phyloP scores from a whole-genome alignment of 2,888 invertebrate genomes.

The Nemotelus nigrinus region DNA sequence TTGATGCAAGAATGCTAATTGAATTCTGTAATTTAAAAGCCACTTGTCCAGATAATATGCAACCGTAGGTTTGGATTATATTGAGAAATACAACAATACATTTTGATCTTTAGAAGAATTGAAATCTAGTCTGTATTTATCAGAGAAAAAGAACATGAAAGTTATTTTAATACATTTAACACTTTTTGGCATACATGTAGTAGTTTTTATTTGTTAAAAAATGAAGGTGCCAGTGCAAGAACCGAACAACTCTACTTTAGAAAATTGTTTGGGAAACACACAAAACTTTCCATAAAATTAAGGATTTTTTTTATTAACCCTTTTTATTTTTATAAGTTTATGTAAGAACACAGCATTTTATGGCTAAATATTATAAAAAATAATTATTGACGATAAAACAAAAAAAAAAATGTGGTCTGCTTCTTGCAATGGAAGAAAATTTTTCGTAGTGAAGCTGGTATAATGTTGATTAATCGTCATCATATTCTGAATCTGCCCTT shows the following conservation, averaged over 20 bases:
- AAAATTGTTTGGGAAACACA: background rate
- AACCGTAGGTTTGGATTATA: too few relatives aligned
- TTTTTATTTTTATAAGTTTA: background rate
- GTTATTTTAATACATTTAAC: too few relatives aligned
- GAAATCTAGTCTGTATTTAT: too few relatives aligned
- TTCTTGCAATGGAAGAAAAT: background rate
- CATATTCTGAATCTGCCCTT: background rate
- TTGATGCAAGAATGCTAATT: too few relatives aligned
- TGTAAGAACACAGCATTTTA: background rate
- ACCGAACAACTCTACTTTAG: background rate
- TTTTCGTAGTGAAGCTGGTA: conserved; percentile 5
- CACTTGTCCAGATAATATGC: too few relatives aligned
- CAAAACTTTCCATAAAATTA: conserved; percentile 1
- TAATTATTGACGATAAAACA: background rate
- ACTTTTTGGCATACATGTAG: too few relatives aligned
- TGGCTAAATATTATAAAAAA: background rate
- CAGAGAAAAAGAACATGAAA: too few relatives aligned
- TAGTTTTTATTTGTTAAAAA: too few relatives aligned
- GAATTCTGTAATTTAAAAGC: too few relatives aligned
- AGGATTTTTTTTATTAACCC: background rate
- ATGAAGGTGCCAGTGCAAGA: too few relatives aligned
- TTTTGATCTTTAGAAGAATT: too few relatives aligned
- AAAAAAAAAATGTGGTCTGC: background rate
- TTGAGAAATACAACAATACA: too few relatives aligned
- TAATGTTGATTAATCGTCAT: conserved; percentile 9